Percentiles rank a stretch among this genome's conserved stretches.
phyloP scores from a whole-genome alignment of 2,888 invertebrate genomes.

The Cataglyphis altisquamis region DNA sequence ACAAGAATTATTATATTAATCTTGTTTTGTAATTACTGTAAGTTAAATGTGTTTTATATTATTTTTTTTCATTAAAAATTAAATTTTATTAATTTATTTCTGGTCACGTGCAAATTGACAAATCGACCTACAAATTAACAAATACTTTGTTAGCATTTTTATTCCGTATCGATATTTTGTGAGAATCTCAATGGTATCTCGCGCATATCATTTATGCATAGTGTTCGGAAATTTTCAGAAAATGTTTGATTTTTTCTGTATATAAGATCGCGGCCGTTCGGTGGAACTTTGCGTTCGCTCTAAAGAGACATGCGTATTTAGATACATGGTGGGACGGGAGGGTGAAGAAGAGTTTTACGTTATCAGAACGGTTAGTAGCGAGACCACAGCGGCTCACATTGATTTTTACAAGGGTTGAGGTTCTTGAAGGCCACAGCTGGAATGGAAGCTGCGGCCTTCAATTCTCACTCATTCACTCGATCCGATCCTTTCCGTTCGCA shows the following conservation, averaged over 20 bases:
- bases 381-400: conserved; percentile 78
- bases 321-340: conserved; percentile 16
- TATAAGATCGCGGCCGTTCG: neutral
- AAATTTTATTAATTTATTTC: neutral
- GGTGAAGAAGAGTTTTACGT: conserved; percentile 68
- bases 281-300: neutral
- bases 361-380: conserved; percentile 81
- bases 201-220: neutral
- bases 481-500: conserved; percentile 32
- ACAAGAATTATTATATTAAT: neutral
- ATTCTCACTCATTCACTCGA: conserved; percentile 73
- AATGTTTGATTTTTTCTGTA: neutral
- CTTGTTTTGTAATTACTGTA: neutral
- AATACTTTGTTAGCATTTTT: neutral
- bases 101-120: neutral
- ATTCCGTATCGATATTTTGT: neutral
- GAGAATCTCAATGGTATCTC: neutral
- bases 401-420: conserved; percentile 80
- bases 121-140: neutral
- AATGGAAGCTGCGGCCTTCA: conserved; percentile 77
- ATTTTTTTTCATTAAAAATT: neutral
- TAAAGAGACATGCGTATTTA: conserved; percentile 44
- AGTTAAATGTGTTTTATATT: neutral
- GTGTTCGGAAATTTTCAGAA: neutral
- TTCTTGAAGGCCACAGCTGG: conserved; percentile 77